These are phyloP conservation scores for Cyprinodon variegatus DNA, from an alignment of 2,113 vertebrate species.

Conservation along the genomic window DNA sequence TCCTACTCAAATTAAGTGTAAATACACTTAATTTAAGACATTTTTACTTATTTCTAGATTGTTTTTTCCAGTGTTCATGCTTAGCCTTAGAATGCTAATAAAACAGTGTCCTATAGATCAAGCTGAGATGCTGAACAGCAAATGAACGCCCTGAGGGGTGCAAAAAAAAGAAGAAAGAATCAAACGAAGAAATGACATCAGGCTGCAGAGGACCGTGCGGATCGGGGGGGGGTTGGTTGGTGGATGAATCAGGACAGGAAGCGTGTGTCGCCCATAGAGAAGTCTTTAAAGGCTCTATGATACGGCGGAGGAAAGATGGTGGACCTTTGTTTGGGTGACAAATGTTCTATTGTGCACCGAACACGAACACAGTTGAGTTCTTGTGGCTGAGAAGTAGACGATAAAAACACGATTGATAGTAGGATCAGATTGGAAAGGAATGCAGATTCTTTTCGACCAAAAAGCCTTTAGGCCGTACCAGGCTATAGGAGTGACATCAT, in stretches of 20 bases:
- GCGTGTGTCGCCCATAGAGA: conserved; percentile 50
- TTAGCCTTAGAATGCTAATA: conserved; percentile 39
- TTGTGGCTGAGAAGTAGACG: conserved; percentile 49
- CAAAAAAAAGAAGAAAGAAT: conserved; percentile 23
- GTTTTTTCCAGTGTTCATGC: conserved; percentile 25
- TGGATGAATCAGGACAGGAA: conserved; percentile 74
- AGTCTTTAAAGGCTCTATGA: conserved; percentile 49
- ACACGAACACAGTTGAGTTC: conserved; percentile 64
- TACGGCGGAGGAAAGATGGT: conserved; percentile 52
- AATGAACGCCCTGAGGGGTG: conserved; percentile 20
- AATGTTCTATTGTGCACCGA: conserved; percentile 62
- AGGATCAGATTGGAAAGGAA: conserved; percentile 54
- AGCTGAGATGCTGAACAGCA: conserved; percentile 22
- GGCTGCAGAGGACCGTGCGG: conserved; percentile 28
- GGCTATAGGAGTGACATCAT: conserved; percentile 67
- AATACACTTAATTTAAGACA: no score
- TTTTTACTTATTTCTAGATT: no score
- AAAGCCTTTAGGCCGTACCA: conserved; percentile 61
- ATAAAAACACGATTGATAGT: conserved; percentile 64
- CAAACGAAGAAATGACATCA: conserved; percentile 69
- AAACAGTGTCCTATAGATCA: conserved; percentile 64
- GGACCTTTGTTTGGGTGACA: conserved; percentile 60
- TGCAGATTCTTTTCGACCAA: conserved; percentile 58
- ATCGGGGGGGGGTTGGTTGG: conserved; percentile 49
- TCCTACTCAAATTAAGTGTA: no score